Conservation (phyloP, 2,797 vertebrate species). For the Coranthus polyacanthus region DNA sequence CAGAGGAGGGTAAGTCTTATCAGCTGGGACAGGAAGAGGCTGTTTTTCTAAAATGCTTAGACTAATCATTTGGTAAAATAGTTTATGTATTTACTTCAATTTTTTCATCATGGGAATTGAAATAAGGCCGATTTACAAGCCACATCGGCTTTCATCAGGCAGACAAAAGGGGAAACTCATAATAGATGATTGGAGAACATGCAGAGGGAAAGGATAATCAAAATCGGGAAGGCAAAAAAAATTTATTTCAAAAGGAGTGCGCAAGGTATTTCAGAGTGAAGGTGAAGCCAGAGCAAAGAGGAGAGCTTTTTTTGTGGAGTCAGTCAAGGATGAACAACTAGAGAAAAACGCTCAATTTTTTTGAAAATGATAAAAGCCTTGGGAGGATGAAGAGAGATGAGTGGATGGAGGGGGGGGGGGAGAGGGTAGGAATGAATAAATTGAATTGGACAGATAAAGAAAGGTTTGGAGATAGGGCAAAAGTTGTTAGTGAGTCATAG, state of each 20-base stretch:
- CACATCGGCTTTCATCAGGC: neutral
- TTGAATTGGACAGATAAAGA: conserved; percentile 58
- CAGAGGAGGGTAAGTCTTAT: conserved; percentile 6
- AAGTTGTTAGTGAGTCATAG: conserved; percentile 55
- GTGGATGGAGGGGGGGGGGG: conserved; percentile 35
- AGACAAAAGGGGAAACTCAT: neutral
- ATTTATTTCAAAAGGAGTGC: neutral
- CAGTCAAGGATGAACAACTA: conserved; percentile 35
- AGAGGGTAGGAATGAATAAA: conserved; percentile 51
- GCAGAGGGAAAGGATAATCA: neutral
- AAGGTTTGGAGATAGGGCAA: conserved; percentile 56
- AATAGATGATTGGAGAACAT: neutral
- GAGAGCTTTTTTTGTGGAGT: conserved; percentile 10
- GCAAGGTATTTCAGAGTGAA: conserved; percentile 17
- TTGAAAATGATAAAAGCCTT: conserved; percentile 60
- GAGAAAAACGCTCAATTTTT: conserved; percentile 13
- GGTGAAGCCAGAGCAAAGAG: neutral
- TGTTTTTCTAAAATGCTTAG: neutral
- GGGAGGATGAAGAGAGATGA: conserved; percentile 53
- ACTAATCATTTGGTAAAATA: no score
- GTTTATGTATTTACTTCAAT: no score
- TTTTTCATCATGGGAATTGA: neutral
- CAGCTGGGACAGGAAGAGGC: conserved; percentile 12
- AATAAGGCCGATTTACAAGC: neutral
- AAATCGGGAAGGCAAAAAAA: neutral